Evolutionary conservation across 2,797 vertebrate species (phyloP), one percentile per base, ranked within the genome.

Genomic region (Brachymystax lenok): DNA sequence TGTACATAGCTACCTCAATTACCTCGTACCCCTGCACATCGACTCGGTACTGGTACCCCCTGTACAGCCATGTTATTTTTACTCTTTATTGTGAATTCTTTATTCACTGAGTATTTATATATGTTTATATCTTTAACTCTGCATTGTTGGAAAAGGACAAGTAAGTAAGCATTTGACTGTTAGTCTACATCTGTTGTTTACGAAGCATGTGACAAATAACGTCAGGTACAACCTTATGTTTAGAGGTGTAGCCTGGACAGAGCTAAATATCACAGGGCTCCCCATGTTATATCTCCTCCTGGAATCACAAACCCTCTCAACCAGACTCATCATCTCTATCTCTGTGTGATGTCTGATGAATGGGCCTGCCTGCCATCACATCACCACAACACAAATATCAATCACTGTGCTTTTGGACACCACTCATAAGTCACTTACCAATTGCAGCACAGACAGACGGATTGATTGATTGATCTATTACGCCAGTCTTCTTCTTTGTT

Each of bases 321-420:
- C 59, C 85, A 89, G 91, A 81, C 77, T 91, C 87, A 90, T 86
- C 83, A 70, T 75, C 64, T 74, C 83, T 80, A 84, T 89, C 86
- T 85, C 83, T 80, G 84, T 83, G 69, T 82, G 87, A 89, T 82
- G 84, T 79, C 76, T 89, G 89, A 91, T 90, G 88, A 90, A 92
- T 90, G 84, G 87, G 81, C 85, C 85, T 70, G 85, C 84, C 83
- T 50, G 81, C 86, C 84, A 63, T 63, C 59, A 63, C 59, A 24
- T 24, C 21, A 86, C 81, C 85, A 71, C 82, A 82, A 74, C 88
- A 84, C 87, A 91, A 90, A 90, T 90, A 92, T 88, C 89, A 91
- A 92, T 92, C 89, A 92, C 82, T 67, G 82, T 77, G 8, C 80
- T 73, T 79, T 69, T 74, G 74, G 77, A 76, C 76, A 21, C 19